Evolutionary conservation across 2,113 vertebrate genomes (phyloP).

Genomic region (Corydoras sp.): DNA sequence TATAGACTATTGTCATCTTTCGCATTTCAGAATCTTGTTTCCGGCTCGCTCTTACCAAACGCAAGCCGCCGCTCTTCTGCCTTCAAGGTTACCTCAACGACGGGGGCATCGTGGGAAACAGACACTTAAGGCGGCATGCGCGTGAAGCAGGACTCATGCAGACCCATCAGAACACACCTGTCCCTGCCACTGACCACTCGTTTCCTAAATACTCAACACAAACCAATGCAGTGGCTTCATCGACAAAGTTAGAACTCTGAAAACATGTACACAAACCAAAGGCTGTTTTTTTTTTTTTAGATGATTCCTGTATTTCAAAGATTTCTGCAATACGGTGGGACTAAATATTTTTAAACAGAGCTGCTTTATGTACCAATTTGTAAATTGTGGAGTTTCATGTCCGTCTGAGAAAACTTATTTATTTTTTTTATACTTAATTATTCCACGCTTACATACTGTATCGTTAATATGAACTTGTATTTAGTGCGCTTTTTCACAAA

Average conservation of each 20-base stretch:
- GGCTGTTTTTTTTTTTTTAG: neutral
- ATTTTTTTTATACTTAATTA: slow-evolving; percentile 15
- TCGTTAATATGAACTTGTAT: too few species aligned
- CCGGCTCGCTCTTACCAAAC: slow-evolving; percentile 75
- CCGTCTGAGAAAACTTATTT: slow-evolving; percentile 13
- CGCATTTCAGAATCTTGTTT: slow-evolving; percentile 83
- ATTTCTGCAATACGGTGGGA: neutral
- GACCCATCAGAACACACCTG: neutral
- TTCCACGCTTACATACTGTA: neutral
- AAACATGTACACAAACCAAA: slow-evolving; percentile 14
- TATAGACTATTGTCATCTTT: neutral
- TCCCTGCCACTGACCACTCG: slow-evolving; percentile 15
- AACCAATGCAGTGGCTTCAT: slow-evolving; percentile 59
- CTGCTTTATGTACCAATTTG: too few species aligned
- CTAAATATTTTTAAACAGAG: too few species aligned
- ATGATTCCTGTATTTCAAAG: neutral
- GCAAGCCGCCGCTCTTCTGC: slow-evolving; percentile 81
- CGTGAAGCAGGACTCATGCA: slow-evolving; percentile 53
- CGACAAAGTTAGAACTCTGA: slow-evolving; percentile 73
- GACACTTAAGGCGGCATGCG: slow-evolving; percentile 49
- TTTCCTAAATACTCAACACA: slow-evolving; percentile 43
- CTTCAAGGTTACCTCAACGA: slow-evolving; percentile 75
- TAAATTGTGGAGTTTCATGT: too few species aligned
- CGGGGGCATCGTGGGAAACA: slow-evolving; percentile 67
- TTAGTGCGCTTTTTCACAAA: too few species aligned